phyloP scores from a whole-genome alignment of 2,888 invertebrate genomes.

The Lithodes maja region DNA sequence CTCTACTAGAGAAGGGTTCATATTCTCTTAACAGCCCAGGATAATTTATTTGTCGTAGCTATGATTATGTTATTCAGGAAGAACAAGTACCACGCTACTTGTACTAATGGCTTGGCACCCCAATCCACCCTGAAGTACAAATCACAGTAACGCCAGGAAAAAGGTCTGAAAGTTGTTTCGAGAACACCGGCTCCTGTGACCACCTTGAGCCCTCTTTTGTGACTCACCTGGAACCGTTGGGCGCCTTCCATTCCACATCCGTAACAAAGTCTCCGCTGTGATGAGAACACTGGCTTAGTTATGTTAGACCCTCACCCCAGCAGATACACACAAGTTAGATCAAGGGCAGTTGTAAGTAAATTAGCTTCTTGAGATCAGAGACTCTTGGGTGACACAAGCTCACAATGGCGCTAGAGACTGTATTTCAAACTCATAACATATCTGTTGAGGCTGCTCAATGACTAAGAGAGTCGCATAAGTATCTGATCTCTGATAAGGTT shows the following conservation, averaged over 20 bases:
- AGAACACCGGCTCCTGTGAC: neutral
- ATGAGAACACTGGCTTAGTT: conserved; percentile 60
- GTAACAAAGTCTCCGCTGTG: conserved; percentile 64
- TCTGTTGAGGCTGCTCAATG: too few species aligned
- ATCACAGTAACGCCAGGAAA: neutral
- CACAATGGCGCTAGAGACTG: too few species aligned
- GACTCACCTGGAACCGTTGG: conserved; percentile 62
- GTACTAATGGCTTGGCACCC: neutral
- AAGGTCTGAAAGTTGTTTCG: neutral
- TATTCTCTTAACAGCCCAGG: too few species aligned
- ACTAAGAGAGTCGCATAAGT: too few species aligned
- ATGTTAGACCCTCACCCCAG: neutral
- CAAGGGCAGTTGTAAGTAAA: neutral
- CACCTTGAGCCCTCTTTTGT: neutral
- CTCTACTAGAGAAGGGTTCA: too few species aligned
- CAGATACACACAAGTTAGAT: neutral
- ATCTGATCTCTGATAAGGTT: too few species aligned
- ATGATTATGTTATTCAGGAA: too few species aligned
- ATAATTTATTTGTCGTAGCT: too few species aligned
- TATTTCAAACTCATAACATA: too few species aligned
- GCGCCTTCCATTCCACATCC: conserved; percentile 56
- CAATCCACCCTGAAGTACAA: neutral
- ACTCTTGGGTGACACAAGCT: neutral
- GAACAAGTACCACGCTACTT: too few species aligned
- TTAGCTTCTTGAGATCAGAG: neutral